Conservation (phyloP, 2,113 vertebrate genomes). For the Phrynosoma blainvillii region DNA sequence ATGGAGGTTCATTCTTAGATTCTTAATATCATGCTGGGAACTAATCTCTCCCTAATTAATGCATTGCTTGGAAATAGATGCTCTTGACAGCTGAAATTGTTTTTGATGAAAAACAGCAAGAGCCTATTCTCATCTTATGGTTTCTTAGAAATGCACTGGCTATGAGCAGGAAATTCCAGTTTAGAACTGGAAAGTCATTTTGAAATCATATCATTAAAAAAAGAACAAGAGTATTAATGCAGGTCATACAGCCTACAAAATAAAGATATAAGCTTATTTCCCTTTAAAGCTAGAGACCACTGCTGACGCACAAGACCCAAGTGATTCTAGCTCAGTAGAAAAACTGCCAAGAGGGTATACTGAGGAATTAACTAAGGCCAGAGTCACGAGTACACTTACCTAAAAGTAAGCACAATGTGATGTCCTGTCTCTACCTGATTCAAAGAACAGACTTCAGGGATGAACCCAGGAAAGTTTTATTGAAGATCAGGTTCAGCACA, state of each 20-base stretch:
- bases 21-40: constrained; percentile 13
- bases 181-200: not conserved
- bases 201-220: not conserved
- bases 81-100: constrained; percentile 41
- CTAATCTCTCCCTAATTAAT: constrained; percentile 40
- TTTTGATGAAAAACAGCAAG: constrained; percentile 27
- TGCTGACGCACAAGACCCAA: not conserved
- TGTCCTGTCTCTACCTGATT: too few relatives aligned
- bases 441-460: too few relatives aligned
- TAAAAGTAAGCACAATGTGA: too few relatives aligned
- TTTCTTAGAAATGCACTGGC: constrained; percentile 26
- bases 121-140: too few relatives aligned
- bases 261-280: not conserved
- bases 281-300: not conserved
- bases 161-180: not conserved
- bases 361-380: not conserved
- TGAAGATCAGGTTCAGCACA: too few relatives aligned
- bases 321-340: too few relatives aligned
- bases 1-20: not conserved
- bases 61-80: constrained; percentile 43
- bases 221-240: too few relatives aligned
- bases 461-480: too few relatives aligned
- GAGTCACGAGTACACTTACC: not conserved
- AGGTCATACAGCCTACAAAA: not conserved
- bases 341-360: not conserved